phyloP scores from a whole-genome alignment of 1,140 invertebrate genomes.

The Planococcus citri region DNA sequence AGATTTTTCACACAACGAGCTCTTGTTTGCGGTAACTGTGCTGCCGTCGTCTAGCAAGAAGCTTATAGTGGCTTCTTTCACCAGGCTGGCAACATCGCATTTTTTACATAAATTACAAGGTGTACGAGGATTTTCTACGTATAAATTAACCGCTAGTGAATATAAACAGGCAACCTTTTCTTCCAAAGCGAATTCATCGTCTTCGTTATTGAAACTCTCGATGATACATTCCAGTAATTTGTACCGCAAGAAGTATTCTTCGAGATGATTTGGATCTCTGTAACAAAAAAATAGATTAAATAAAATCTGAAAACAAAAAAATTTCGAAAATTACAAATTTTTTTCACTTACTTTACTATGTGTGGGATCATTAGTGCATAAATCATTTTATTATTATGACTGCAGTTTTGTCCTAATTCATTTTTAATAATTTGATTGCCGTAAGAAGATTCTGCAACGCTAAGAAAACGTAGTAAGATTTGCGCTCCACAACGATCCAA shows the following conservation, averaged over 20 bases:
- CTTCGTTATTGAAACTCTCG: neutral
- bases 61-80: slow-evolving; percentile 36
- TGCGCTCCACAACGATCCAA: neutral
- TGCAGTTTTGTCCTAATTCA: neutral
- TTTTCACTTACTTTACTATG: neutral
- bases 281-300: neutral
- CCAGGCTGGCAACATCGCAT: slow-evolving; percentile 27
- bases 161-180: neutral
- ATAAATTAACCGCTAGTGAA: neutral
- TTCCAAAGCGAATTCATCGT: neutral
- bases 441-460: neutral
- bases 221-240: neutral
- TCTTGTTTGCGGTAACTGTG: slow-evolving; percentile 43
- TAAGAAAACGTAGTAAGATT: neutral
- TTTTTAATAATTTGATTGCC: neutral
- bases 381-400: neutral
- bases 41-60: slow-evolving; percentile 50
- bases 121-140: slow-evolving; percentile 5
- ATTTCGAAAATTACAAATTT: no score
- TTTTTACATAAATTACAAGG: slow-evolving; percentile 5
- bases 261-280: neutral
- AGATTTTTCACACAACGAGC: slow-evolving; percentile 46
- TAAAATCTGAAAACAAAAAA: neutral
- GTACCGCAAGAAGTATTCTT: slow-evolving; percentile 2
- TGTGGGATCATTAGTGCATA: neutral